These are phyloP conservation scores for Amazona finschi DNA, from an alignment of 2,797 vertebrate species.

Conservation along the genomic window DNA sequence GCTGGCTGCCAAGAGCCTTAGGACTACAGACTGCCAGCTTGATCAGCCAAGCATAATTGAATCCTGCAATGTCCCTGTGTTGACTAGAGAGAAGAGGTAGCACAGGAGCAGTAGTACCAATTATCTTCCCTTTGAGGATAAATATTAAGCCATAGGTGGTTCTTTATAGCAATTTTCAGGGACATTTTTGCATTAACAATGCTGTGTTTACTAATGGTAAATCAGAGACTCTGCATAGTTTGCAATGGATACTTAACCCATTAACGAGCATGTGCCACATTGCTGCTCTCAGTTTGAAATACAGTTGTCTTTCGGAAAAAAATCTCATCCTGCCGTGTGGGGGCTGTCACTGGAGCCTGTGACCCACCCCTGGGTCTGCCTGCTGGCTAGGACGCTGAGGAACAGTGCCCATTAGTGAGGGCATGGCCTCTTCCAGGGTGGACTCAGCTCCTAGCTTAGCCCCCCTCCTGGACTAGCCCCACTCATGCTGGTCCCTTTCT, in stretches of 20 bases:
- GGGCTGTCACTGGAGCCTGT: not conserved
- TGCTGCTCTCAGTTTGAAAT: not conserved
- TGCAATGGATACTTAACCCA: not conserved
- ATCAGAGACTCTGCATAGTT: not conserved
- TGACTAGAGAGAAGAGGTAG: not conserved
- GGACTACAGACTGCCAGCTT: not conserved
- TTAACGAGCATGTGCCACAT: not conserved
- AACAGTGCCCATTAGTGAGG: rapidly evolving
- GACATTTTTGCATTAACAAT: not conserved
- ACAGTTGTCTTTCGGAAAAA: not conserved
- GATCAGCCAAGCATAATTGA: not conserved
- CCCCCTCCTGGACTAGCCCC: not conserved
- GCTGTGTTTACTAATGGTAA: not conserved
- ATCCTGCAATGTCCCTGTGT: not conserved
- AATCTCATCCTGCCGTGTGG: rapidly evolving
- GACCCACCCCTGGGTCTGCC: not conserved
- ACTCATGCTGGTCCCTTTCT: rapidly evolving
- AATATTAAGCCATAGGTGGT: not conserved
- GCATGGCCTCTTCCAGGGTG: no score
- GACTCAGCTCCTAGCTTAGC: not conserved
- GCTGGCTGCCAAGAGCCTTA: conserved; percentile 14
- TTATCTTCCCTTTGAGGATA: not conserved
- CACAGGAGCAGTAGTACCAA: not conserved
- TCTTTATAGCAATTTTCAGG: not conserved
- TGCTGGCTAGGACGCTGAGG: not conserved